A percentile compares a stretch with the other conserved stretches of the same genome.
phyloP scores from a whole-genome alignment of 2,888 invertebrate species.

The Chrysina gloriosa region DNA sequence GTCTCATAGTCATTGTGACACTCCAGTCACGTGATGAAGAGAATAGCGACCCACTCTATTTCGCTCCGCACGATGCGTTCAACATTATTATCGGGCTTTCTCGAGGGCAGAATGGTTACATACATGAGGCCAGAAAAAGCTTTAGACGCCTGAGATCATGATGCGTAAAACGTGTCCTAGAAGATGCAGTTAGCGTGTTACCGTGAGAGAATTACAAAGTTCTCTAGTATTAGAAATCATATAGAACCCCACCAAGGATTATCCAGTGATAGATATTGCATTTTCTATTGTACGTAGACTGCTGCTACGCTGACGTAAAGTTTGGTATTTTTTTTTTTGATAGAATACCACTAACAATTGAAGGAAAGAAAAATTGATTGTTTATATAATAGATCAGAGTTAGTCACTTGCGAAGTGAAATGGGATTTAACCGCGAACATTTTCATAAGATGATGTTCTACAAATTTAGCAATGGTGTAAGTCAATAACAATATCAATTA shows the following conservation, averaged over 20 bases:
- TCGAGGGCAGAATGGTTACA: background rate
- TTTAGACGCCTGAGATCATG: background rate
- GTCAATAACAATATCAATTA: too few species aligned
- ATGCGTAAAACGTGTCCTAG: conserved; percentile 10
- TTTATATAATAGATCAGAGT: too few species aligned
- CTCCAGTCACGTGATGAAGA: conserved; percentile 14
- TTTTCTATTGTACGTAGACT: too few species aligned
- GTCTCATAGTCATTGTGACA: conserved; percentile 10
- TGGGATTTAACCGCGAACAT: too few species aligned
- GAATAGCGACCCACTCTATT: conserved; percentile 6
- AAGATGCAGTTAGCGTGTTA: background rate
- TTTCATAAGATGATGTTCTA: too few species aligned
- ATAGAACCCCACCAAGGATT: background rate
- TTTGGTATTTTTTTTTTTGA: too few species aligned
- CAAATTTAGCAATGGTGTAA: too few species aligned
- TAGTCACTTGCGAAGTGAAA: too few species aligned
- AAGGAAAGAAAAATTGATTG: too few species aligned
- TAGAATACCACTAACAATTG: too few species aligned
- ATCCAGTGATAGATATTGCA: too few species aligned
- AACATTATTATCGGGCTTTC: conserved; percentile 21
- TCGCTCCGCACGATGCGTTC: conserved; percentile 7
- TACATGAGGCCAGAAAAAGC: background rate
- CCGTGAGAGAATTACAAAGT: background rate
- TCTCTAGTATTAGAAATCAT: background rate
- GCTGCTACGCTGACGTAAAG: background rate